Conservation (phyloP, 2,888 invertebrate species). For the Drosophila paranaensis region DNA sequence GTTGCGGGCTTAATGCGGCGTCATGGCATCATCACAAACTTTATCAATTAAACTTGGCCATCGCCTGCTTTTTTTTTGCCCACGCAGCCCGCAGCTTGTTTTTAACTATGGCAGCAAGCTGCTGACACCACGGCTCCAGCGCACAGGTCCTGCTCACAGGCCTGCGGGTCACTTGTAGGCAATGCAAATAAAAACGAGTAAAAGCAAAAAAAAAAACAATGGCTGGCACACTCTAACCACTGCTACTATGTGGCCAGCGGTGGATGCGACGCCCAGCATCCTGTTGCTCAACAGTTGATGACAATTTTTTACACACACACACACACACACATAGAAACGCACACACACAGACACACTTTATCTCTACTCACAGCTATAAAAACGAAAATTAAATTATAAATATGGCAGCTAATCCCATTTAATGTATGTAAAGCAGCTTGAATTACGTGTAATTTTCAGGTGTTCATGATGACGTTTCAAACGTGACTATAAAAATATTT, state of each 20-base stretch:
- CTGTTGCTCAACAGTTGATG: constrained; percentile 32
- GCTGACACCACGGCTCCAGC: constrained; percentile 38
- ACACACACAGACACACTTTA: constrained; percentile 2
- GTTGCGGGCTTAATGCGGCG: constrained; percentile 70
- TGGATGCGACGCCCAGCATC: constrained; percentile 12
- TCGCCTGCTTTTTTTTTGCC: constrained; percentile 36
- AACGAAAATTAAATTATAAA: constrained; percentile 17
- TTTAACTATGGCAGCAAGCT: constrained; percentile 58
- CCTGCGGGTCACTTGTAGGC: constrained; percentile 56
- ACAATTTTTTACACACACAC: constrained; percentile 1
- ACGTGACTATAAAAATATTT: constrained; percentile 12
- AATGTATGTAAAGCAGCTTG: constrained; percentile 14
- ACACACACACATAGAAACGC: neutral
- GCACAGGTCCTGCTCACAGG: constrained; percentile 23
- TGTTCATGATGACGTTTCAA: neutral
- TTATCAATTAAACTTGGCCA: constrained; percentile 78
- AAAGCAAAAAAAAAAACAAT: constrained; percentile 40
- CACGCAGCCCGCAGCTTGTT: constrained; percentile 64
- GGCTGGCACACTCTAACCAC: constrained; percentile 22
- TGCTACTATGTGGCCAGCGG: constrained; percentile 25
- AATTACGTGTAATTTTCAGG: constrained; percentile 1
- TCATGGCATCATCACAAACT: constrained; percentile 75
- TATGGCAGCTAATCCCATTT: constrained; percentile 13
- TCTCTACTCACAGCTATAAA: constrained; percentile 4
- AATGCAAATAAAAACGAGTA: constrained; percentile 37